Conservation (phyloP, 2,888 invertebrate species). For the Ferrisia virgata region DNA sequence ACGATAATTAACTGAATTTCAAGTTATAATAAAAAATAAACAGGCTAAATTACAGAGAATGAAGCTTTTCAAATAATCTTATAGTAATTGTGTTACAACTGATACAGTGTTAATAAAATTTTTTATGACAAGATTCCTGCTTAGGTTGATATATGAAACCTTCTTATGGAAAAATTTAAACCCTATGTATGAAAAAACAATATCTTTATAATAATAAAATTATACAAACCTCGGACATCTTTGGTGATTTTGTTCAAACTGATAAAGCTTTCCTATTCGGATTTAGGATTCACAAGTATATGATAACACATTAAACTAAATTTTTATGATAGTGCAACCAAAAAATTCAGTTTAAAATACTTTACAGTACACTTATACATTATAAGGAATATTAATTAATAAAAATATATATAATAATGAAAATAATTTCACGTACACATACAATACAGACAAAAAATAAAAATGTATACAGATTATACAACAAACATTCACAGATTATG, state of each 20-base stretch:
- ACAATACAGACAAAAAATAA: background rate
- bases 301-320: background rate
- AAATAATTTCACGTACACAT: background rate
- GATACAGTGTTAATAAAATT: background rate
- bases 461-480: conserved; percentile 2
- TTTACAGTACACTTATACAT: conserved; percentile 22
- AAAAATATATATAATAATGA: background rate
- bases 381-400: conserved; percentile 15
- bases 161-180: background rate
- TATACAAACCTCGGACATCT: conserved; percentile 4
- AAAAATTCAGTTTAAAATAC: conserved; percentile 18
- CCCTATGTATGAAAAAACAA: no score
- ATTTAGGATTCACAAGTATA: background rate
- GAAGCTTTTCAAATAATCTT: background rate
- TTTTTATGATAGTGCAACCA: background rate
- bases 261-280: background rate
- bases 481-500: conserved; percentile 17
- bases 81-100: background rate
- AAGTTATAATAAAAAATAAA: background rate
- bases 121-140: background rate
- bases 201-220: background rate
- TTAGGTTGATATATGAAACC: background rate
- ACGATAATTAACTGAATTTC: background rate
- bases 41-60: background rate
- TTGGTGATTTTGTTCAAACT: background rate